Evolutionary conservation across 2,113 vertebrate genomes (phyloP).

Genomic region (Leptodactylus fuscus): DNA sequence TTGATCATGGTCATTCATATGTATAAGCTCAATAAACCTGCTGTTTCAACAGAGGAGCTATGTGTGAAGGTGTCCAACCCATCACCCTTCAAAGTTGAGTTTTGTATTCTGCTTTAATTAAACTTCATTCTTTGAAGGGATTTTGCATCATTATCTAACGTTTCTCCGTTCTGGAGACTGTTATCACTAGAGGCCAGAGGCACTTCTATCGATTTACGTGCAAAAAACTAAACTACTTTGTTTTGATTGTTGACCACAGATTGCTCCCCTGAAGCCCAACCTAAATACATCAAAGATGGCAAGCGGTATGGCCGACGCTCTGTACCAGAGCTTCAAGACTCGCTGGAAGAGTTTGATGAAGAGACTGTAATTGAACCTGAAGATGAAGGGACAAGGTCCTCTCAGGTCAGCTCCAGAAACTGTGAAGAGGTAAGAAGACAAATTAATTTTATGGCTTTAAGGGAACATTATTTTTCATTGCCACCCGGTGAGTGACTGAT

Average conservation of each 20-base stretch:
- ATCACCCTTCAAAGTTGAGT: background rate
- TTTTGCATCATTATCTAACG: background rate
- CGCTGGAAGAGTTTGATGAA: slow-evolving; percentile 73
- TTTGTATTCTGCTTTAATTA: background rate
- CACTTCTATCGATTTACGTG: background rate
- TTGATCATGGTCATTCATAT: background rate
- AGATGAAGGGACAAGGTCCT: slow-evolving; percentile 64
- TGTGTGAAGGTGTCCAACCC: no score
- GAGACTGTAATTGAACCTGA: slow-evolving; percentile 68
- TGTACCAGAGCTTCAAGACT: slow-evolving; percentile 81
- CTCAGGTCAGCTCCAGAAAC: slow-evolving; percentile 70
- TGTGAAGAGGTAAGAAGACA: slow-evolving; percentile 79
- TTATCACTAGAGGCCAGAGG: slow-evolving; percentile 18
- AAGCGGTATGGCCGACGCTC: slow-evolving; percentile 93
- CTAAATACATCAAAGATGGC: slow-evolving; percentile 90
- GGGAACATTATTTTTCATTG: background rate
- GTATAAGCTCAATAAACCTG: background rate
- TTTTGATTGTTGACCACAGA: slow-evolving; percentile 57
- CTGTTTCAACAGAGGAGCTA: background rate
- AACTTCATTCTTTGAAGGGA: background rate
- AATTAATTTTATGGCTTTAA: slow-evolving; percentile 1
- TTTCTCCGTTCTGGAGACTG: background rate
- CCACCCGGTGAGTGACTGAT: background rate
- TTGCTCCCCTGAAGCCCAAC: slow-evolving; percentile 84
- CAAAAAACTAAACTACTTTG: slow-evolving; percentile 3